Percentiles rank a stretch among this genome's conserved stretches.
Evolutionary conservation across 2,113 vertebrate genomes (phyloP).

Genomic region (Centrocercus urophasianus): DNA sequence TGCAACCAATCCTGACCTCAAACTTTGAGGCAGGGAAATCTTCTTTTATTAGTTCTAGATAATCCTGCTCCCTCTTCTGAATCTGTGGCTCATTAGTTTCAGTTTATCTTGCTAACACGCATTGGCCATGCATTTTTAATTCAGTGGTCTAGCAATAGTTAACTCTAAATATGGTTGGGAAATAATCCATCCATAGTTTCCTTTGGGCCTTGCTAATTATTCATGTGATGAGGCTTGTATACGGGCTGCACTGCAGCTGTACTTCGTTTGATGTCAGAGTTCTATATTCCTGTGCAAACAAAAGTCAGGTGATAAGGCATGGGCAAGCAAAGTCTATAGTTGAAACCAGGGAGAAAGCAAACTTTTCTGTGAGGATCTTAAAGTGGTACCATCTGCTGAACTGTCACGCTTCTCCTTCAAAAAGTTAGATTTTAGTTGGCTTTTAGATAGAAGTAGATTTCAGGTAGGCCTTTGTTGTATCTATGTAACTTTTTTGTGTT

Average conservation of each 20-base stretch:
- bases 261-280: slow-evolving; percentile 25
- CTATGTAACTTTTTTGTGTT: neutral
- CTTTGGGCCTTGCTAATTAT: slow-evolving; percentile 23
- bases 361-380: neutral
- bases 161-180: neutral
- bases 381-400: neutral
- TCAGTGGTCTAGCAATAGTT: slow-evolving; percentile 4
- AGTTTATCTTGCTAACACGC: neutral
- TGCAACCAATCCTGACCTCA: neutral
- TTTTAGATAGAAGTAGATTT: too few relatives aligned
- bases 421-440: neutral
- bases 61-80: neutral
- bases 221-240: slow-evolving; percentile 43
- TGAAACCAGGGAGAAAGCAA: neutral
- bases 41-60: neutral
- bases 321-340: slow-evolving; percentile 20
- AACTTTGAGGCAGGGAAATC: neutral
- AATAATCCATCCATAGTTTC: slow-evolving; percentile 30
- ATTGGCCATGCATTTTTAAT: neutral
- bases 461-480: neutral
- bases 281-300: slow-evolving; percentile 56
- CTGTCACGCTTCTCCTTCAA: neutral
- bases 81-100: neutral
- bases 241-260: slow-evolving; percentile 29
- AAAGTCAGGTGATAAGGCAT: slow-evolving; percentile 22